Evolutionary conservation across 2,113 vertebrate genomes (phyloP), one percentile per base, ranked within the genome.

Genomic region (Urocitellus parryii): DNA sequence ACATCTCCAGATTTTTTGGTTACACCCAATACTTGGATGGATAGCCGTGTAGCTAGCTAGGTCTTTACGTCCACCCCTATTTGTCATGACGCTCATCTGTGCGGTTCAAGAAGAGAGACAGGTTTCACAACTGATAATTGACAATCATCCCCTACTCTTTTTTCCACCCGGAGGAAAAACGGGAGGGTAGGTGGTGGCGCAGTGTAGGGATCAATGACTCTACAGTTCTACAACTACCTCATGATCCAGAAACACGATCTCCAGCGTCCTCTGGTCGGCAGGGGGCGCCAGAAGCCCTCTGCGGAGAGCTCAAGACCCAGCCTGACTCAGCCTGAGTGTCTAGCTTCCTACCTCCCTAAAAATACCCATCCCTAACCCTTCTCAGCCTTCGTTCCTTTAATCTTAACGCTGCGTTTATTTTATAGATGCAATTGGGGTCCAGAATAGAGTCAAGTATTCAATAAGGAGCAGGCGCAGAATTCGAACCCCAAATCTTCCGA

Each of bases 281-380:
- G 97, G 76, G 91, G 96, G 96, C 56, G 68, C n/a, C 72, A 76
- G 89, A 79, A 51, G 20, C 79, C 88, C 27, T 32, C 51, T 39
- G 24, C 2, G 0, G 12, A 25, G 77, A 22, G 24, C 45, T 68
- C 45, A 8, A 18, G 48, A 5, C 76, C 16, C 0, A 0, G 51
- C 72, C 34, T 76, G 48, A 5, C 70, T 16, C 0, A 0, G 51
- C 70, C 29, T 74, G 48, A 53, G 25, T 10, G n/a, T 4, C 8
- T 24, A 8, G 2, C 72, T 22, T 42, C 10, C 56, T 34, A 6
- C 6, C 29, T 51, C 17, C 37, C 42, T 63, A 86, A 51, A 87
- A 90, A 20, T 25, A 63, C 65, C 24, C 3, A 10, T n/a, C 32
- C 4, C 25, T 32, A 22, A 45, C 53, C 0, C 58, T 65, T 53